Percentiles rank a stretch among this genome's conserved stretches.
phyloP scores from a whole-genome alignment of 2,113 vertebrate genomes.

The Amphiprion percula region DNA sequence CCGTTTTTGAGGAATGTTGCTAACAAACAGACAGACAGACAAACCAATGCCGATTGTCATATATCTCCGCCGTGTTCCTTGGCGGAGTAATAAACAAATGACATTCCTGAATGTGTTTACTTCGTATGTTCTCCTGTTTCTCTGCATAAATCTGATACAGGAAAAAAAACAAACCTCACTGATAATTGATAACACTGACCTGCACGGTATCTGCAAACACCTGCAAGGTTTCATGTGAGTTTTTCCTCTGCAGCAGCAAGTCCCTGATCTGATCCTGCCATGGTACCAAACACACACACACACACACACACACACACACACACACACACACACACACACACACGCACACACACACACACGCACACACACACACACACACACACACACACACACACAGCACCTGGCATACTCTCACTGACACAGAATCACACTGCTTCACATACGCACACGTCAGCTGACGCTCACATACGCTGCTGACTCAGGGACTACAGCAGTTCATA shows the following conservation, averaged over 20 bases:
- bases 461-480: conserved; percentile 53
- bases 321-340: background rate
- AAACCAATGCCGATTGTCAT: too few species aligned
- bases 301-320: background rate
- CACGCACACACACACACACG: conserved; percentile 7
- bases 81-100: too few species aligned
- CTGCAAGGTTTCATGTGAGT: conserved; percentile 24
- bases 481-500: conserved; percentile 57
- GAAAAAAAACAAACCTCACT: conserved; percentile 28
- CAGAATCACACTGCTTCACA: conserved; percentile 14
- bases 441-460: conserved; percentile 7
- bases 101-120: background rate
- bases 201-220: conserved; percentile 35
- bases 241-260: conserved; percentile 18
- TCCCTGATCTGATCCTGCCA: conserved; percentile 33
- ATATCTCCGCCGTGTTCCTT: too few species aligned
- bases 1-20: too few species aligned
- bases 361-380: background rate
- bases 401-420: conserved; percentile 23
- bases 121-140: background rate
- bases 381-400: background rate
- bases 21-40: too few species aligned
- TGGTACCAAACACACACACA: conserved; percentile 28
- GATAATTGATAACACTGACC: conserved; percentile 41
- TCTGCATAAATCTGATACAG: conserved; percentile 20